phyloP scores from a whole-genome alignment of 2,113 vertebrate genomes.

The Notothenia rossii region DNA sequence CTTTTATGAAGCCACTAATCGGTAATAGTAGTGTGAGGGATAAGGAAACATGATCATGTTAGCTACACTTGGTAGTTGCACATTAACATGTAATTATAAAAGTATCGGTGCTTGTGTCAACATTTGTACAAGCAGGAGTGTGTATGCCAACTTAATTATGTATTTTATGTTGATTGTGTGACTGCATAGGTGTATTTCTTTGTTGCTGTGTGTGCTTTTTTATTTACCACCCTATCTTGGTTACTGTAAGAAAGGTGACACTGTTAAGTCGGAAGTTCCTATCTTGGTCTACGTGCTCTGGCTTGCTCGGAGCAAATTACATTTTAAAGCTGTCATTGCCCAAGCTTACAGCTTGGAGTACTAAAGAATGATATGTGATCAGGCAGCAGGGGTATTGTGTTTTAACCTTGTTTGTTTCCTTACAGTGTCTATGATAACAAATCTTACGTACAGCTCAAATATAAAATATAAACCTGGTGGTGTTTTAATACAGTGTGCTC shows the following conservation, averaged over 20 bases:
- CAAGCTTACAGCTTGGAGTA: not conserved
- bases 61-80: not conserved
- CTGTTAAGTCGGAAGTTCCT: conserved; percentile 49
- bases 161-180: not conserved
- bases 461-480: too few relatives aligned
- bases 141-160: not conserved
- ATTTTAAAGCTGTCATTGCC: conserved; percentile 34
- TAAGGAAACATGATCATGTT: conserved; percentile 5
- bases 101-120: not conserved
- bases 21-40: conserved; percentile 8
- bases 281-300: conserved; percentile 29
- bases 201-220: conserved; percentile 18
- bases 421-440: not conserved
- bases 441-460: not conserved
- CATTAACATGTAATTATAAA: not conserved
- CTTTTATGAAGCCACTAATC: conserved; percentile 22
- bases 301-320: conserved; percentile 37
- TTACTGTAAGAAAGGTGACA: conserved; percentile 50
- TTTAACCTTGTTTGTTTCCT: conserved; percentile 12
- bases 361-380: conserved; percentile 8
- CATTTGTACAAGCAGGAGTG: not conserved
- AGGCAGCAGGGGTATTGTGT: not conserved
- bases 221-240: conserved; percentile 35
- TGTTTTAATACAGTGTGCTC: not conserved
- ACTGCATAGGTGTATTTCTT: not conserved